Evolutionary conservation across 2,113 vertebrate species (phyloP), one percentile per base, ranked within the genome.

Genomic region (Eurypyga helias): DNA sequence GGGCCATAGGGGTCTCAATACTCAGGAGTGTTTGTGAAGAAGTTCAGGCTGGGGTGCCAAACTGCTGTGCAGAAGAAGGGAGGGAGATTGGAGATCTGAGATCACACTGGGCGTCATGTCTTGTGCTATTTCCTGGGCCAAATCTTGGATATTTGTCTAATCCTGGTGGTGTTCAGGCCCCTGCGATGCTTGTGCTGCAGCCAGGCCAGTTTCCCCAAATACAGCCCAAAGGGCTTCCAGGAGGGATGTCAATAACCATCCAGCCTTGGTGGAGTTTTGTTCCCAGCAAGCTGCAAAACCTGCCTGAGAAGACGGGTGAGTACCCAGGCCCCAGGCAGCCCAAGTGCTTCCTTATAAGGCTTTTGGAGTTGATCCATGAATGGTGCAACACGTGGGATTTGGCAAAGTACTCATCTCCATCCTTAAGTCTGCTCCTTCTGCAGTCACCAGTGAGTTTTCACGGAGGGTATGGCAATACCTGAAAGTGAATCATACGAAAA

Each of bases 201-300:
- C 77, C 60, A 84, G 57, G 38, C 28, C 78, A 45, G 55, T 84
- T 81, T 93, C 61, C 77, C 91, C 76, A 81, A 72, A 45, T n/a
- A 73, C 45, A 93, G 60, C 70, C 75, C 78, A 77, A 73, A 69
- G 80, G 76, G 45, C 80, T 95, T 65, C 80, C 71, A 80, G 69
- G 36, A 28, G 73, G 45, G 60, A 77, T 87, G 72, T 65, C 69
- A 62, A 18, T 19, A 81, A 84, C 51, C 64, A 87, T 29, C 55
- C 64, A 95, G 69, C 51, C 73, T 51, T 29, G n/a, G 31, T 0
- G 0, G 43, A 54, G 14, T 38, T 75, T 75, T 75, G 7, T 82
- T 91, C 60, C 77, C 46, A 54, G 84, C 82, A 85, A 94, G 79
- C 49, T 96, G 85, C 70, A 96, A 80, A 95, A 95, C 88, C 79